Evolutionary conservation across 2,113 vertebrate genomes (phyloP).

Genomic region (Hippocampus guttulatus): DNA sequence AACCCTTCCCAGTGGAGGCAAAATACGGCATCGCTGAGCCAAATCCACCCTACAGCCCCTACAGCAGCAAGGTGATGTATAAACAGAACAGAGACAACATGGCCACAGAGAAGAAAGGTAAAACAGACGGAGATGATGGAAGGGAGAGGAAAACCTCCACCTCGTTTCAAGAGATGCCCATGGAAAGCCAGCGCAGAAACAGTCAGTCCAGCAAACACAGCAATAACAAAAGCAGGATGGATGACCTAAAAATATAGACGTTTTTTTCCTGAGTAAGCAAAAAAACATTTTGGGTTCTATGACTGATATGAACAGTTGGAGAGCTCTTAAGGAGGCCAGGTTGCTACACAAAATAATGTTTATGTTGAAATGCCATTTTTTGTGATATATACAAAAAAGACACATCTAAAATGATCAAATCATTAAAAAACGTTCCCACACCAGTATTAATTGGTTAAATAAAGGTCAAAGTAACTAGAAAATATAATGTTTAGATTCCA

Average conservation of each 20-base stretch:
- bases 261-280: no score
- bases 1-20: slow-evolving; percentile 56
- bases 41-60: slow-evolving; percentile 59
- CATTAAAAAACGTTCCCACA: no score
- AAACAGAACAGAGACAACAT: slow-evolving; percentile 79
- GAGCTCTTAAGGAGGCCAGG: neutral
- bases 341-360: neutral
- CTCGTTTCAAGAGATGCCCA: slow-evolving; percentile 42
- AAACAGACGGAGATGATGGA: slow-evolving; percentile 49
- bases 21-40: slow-evolving; percentile 67
- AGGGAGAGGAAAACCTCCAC: slow-evolving; percentile 50
- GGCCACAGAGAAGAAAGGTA: slow-evolving; percentile 69
- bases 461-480: no score
- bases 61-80: slow-evolving; percentile 69
- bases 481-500: no score
- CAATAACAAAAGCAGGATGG: slow-evolving; percentile 67
- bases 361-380: neutral
- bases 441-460: no score
- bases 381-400: no score
- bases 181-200: slow-evolving; percentile 59
- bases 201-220: slow-evolving; percentile 75
- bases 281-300: neutral
- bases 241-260: slow-evolving; percentile 72
- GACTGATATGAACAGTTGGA: neutral
- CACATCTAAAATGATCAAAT: no score